A percentile compares a stretch with the other conserved stretches of the same genome.
These are phyloP conservation scores for Peromyscus californicus DNA, from an alignment of 2,113 vertebrate species.

Conservation along the genomic window DNA sequence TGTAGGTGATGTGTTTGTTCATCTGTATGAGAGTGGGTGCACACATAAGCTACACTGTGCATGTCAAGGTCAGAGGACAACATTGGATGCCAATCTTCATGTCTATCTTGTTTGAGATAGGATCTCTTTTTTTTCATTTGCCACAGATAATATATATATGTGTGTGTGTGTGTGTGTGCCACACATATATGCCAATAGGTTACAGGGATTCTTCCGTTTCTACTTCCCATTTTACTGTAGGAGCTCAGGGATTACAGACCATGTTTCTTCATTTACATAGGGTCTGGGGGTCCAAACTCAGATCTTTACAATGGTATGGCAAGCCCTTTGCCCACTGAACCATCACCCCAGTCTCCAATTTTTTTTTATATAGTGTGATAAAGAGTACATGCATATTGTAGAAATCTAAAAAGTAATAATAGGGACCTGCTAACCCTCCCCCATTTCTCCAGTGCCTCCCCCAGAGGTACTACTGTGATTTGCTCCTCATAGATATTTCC, in stretches of 20 bases:
- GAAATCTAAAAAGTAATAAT: neutral
- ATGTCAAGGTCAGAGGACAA: neutral
- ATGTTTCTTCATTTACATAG: neutral
- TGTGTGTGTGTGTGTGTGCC: neutral
- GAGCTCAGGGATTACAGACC: neutral
- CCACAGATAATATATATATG: neutral
- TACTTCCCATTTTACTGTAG: no score
- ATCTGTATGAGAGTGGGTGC: neutral
- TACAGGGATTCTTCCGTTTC: neutral
- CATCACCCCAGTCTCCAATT: neutral
- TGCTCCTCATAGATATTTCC: neutral
- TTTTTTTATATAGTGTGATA: neutral
- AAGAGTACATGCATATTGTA: neutral
- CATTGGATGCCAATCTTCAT: neutral
- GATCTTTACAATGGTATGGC: no score
- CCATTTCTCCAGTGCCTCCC: neutral
- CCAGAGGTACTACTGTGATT: neutral
- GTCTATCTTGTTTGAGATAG: neutral
- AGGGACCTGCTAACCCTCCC: neutral
- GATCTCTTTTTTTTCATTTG: neutral
- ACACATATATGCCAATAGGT: neutral
- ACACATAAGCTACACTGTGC: neutral
- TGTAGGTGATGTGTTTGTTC: neutral
- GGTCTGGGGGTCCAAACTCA: neutral
- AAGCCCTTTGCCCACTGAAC: neutral